Base-by-base conservation (phyloP, 2,113 vertebrate genomes). In the Mionectes macconnelli region DNA sequence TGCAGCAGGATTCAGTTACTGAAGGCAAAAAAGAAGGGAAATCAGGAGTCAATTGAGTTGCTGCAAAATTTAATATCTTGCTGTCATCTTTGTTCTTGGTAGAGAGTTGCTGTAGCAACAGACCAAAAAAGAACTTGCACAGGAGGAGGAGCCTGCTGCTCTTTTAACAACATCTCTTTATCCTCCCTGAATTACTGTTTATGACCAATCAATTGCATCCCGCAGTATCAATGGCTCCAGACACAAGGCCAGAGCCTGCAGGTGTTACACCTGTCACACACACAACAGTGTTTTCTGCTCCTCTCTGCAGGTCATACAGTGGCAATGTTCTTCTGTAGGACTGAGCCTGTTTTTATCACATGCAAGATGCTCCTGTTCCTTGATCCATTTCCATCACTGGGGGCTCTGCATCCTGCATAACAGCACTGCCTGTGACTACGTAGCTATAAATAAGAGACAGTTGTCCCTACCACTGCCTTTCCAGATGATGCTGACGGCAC, bases 51-150 rank as follows among this genome's bases (percentile, higher is more conserved):
- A 96, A 96, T 95, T 91, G 94, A 96, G 96, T 96, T 96, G 95
- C 94, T 96, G 92, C 90, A 97, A 91, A 96, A 96, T 97, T 94
- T 91, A 97, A 95, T 97, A 96, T 96, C 96, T 97, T 80, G 91
- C 94, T 97, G 94, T 96, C 96, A 97, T 96, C 96, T 95, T 94
- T 96, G 94, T 93, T 96, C 97, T 96, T 97, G 74, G 95, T 55
- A 77, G 82, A 70, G 91, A 97, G 97, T 97, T 97, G 95, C 97
- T 97, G 97, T 97, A 97, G 97, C 97, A 97, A 96, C 92, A 94
- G 90, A 88, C 88, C 88, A 95, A 93, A 97, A 96, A 97, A 94
- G 94, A 90, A 91, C 90, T 96, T 69, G 93, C 89, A 75, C 66
- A 39, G 31, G 89, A 93, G 93, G 94, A 93, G 95, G 94, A 94